Conservation (phyloP, 2,888 invertebrate species). For the Shargacucullia verbasci region DNA sequence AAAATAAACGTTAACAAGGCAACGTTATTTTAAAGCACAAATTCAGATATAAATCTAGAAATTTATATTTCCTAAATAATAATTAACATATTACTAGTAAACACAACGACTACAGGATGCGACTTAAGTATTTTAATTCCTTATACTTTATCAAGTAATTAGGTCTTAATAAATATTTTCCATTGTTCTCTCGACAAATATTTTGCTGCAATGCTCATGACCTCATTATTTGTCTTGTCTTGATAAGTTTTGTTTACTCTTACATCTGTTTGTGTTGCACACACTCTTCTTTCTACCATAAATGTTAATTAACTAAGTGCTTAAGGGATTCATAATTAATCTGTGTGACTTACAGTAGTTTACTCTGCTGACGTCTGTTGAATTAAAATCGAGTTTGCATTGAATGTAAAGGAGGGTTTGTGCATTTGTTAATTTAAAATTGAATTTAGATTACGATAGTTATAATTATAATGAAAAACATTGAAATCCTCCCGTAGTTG, state of each 20-base stretch:
- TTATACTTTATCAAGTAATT: constrained; percentile 31
- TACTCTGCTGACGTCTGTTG: constrained; percentile 23
- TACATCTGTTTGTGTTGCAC: constrained; percentile 31
- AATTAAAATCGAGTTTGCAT: constrained; percentile 27
- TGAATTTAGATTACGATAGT: too few species aligned
- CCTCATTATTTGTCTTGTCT: constrained; percentile 54
- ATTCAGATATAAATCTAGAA: constrained; percentile 9
- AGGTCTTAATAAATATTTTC: constrained; percentile 38
- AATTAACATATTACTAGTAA: constrained; percentile 7
- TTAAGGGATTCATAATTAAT: constrained; percentile 50
- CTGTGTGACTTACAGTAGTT: constrained; percentile 23
- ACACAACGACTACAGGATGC: constrained; percentile 40
- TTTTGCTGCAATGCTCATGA: constrained; percentile 64
- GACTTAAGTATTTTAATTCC: constrained; percentile 28
- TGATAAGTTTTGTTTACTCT: constrained; percentile 64
- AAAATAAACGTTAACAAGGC: constrained; percentile 17
- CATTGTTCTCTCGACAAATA: constrained; percentile 66
- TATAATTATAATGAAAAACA: too few species aligned
- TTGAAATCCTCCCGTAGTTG: too few species aligned
- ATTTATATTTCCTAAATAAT: constrained; percentile 4
- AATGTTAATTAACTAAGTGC: constrained; percentile 33
- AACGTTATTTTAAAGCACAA: constrained; percentile 9
- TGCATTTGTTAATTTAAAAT: too few species aligned
- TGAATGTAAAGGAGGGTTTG: too few species aligned
- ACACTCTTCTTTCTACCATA: constrained; percentile 45